Evolutionary conservation across 1,140 invertebrate genomes (phyloP), one percentile per base, ranked within the genome.

Genomic region (Drosophila hydei): DNA sequence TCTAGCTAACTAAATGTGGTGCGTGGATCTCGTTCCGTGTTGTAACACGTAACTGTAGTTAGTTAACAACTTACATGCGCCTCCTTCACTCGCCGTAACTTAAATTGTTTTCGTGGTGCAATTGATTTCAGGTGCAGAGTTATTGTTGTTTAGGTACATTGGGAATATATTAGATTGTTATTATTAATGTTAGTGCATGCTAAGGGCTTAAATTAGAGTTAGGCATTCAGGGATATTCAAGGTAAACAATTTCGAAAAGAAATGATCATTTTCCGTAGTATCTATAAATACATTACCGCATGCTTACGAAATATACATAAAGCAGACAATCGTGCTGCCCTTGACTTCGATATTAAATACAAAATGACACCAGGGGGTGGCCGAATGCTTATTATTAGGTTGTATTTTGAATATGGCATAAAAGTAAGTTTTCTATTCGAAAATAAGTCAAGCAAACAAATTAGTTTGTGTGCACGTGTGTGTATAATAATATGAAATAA

Each of bases 11-110:
- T 25, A 52, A 71, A 2, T 33, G 9, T 33, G 30, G 77, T 60
- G 30, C 25, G 21, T 63, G 30, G 30, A 8, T n/a, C 2, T 55
- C 16, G 36, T 33, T 33, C 30, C n/a, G 25, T 33, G 25, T 14
- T 65, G n/a, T n/a, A n/a, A n/a, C n/a, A n/a, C n/a, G n/a, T n/a
- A n/a, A 47, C 19, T n/a, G n/a, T n/a, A 55, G 40, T 58, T 72
- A 73, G 61, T 52, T 60, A 40, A 55, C 63, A 67, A 89, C 79
- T 89, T 89, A 89, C 79, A 79, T 89, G 80, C 79, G 73, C 75
- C 23, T 72, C 60, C 71, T 77, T 73, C 19, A 67, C 27, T 54
- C 84, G 25, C 71, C 65, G 72, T 73, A 68, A 83, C 72, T 88
- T 69, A 50, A 51, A 58, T 11, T 71, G 72, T 55, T 33, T 56